A percentile compares a stretch with the other conserved stretches of the same genome.
Conservation (phyloP, 2,888 invertebrate species). For the Lochmaea capreae region DNA sequence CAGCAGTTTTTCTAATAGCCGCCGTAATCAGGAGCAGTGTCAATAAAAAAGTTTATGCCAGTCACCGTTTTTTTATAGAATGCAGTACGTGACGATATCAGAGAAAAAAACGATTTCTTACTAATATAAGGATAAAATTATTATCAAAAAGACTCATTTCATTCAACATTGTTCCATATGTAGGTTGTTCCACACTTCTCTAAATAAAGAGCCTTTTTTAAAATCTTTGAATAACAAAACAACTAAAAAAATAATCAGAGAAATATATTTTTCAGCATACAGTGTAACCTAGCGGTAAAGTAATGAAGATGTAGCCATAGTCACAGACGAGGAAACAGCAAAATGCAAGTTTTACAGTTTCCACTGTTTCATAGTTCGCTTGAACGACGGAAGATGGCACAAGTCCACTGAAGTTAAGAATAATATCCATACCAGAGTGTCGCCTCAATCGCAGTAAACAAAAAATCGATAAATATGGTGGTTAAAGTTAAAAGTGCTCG, state of each 20-base stretch:
- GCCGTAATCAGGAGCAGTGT: constrained; percentile 22
- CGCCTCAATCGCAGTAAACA: constrained; percentile 52
- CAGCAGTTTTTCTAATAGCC: constrained; percentile 25
- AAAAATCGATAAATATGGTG: constrained; percentile 65
- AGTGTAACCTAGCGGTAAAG: neutral
- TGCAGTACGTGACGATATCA: neutral
- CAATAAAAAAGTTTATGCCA: constrained; percentile 31
- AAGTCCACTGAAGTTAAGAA: neutral
- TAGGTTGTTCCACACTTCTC: no score
- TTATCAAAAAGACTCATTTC: no score
- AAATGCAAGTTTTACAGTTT: neutral
- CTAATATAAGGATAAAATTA: neutral
- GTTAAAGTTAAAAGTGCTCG: constrained; percentile 55
- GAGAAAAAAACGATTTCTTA: neutral
- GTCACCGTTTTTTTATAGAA: constrained; percentile 16
- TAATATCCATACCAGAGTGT: constrained; percentile 16
- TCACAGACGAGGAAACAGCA: neutral
- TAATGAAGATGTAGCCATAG: no score
- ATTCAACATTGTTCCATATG: no score
- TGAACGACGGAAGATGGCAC: neutral
- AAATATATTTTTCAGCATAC: neutral
- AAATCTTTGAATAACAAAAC: no score
- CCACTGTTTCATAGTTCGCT: neutral
- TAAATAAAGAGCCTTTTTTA: no score
- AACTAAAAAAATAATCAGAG: no score